phyloP scores from a whole-genome alignment of 1,140 invertebrate genomes.

The Aphelenchoides fujianensis region DNA sequence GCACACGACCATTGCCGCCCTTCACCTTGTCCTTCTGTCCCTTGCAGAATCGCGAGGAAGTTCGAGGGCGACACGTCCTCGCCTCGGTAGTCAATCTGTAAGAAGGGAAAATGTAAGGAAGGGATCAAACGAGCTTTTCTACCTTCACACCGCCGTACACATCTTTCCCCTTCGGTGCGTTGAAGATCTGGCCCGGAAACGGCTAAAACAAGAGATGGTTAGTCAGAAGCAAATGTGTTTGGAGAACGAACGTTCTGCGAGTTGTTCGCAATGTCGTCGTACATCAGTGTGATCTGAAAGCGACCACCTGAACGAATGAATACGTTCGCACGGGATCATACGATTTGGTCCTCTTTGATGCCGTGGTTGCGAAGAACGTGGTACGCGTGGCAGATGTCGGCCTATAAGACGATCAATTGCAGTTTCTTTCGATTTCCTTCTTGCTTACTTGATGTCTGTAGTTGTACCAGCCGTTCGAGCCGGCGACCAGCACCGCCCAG shows the following conservation, averaged over 20 bases:
- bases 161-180: slow-evolving; percentile 68
- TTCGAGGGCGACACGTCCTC: slow-evolving; percentile 43
- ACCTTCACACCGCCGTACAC: slow-evolving; percentile 66
- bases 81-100: slow-evolving; percentile 69
- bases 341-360: no score
- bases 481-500: slow-evolving; percentile 70
- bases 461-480: slow-evolving; percentile 68
- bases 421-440: no score
- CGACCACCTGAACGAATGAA: no score
- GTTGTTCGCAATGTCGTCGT: slow-evolving; percentile 70
- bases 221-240: no score
- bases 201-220: no score
- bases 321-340: no score
- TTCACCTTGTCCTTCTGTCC: slow-evolving; percentile 20
- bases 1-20: slow-evolving; percentile 36
- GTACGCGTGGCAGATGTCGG: neutral
- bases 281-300: no score
- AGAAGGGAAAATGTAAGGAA: no score
- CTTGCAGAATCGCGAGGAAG: slow-evolving; percentile 38
- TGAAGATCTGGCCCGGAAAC: slow-evolving; percentile 68
- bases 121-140: no score
- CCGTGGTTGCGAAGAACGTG: neutral
- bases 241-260: no score
- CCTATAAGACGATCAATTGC: no score
- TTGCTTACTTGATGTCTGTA: slow-evolving; percentile 71